Conservation (phyloP, 2,113 vertebrate genomes). For the Bos taurus region DNA sequence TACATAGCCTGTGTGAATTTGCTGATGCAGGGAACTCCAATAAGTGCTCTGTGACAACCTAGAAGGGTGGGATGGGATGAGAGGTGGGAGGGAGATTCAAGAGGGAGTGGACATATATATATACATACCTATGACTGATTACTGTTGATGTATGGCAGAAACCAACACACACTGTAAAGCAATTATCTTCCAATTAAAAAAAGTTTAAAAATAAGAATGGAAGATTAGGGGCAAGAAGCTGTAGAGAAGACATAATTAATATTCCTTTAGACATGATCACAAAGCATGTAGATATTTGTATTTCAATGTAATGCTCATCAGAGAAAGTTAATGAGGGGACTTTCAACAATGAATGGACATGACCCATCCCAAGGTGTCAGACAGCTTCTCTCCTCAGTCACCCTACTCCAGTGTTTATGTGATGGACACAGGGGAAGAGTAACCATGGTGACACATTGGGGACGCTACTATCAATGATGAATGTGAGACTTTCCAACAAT, state of each 20-base stretch:
- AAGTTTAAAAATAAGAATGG: not conserved
- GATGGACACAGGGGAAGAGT: not conserved
- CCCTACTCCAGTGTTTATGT: rapidly evolving
- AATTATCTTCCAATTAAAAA: not conserved
- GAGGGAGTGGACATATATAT: not conserved
- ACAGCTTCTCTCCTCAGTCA: not conserved
- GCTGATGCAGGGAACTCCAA: not conserved
- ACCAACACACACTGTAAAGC: not conserved
- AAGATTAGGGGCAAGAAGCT: not conserved
- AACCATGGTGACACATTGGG: not conserved
- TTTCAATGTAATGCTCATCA: not conserved
- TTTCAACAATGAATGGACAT: not conserved
- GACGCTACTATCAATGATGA: not conserved
- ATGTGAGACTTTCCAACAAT: not conserved
- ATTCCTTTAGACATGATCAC: not conserved
- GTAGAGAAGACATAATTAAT: not conserved
- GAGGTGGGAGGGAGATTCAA: not conserved
- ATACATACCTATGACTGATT: not conserved
- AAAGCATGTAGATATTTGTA: not conserved
- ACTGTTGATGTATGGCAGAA: not conserved
- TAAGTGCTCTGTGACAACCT: not conserved
- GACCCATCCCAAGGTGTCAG: not conserved
- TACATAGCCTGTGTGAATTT: not conserved
- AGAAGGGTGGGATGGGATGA: not conserved
- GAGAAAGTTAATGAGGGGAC: not conserved